phyloP scores from a whole-genome alignment of 2,888 invertebrate genomes.

The Nemotelus nigrinus region DNA sequence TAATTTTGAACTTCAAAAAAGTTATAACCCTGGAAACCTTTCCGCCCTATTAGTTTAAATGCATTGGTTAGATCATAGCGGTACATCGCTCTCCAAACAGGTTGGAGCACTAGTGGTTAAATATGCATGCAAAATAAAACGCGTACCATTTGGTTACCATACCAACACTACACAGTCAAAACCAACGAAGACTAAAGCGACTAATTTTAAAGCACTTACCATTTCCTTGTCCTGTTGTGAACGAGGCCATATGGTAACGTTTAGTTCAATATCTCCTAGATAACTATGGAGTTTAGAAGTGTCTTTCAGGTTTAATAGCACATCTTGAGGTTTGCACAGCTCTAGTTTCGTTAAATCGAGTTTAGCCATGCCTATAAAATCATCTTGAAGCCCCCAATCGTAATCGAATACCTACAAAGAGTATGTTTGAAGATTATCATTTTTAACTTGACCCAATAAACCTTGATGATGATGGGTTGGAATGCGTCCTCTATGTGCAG shows the following conservation, averaged over 20 bases:
- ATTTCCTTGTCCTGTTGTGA: slow-evolving; percentile 95
- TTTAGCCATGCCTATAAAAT: slow-evolving; percentile 94
- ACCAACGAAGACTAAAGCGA: neutral
- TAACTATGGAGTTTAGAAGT: slow-evolving; percentile 73
- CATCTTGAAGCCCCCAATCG: slow-evolving; percentile 96
- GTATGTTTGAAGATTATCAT: neutral
- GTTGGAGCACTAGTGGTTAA: too few relatives aligned
- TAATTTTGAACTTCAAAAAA: too few relatives aligned
- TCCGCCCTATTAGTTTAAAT: too few relatives aligned
- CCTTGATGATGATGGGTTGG: slow-evolving; percentile 85
- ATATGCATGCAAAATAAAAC: too few relatives aligned
- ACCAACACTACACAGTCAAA: too few relatives aligned
- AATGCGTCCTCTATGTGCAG: slow-evolving; percentile 93
- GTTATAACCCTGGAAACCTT: too few relatives aligned
- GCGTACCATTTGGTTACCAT: too few relatives aligned
- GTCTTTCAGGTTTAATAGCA: slow-evolving; percentile 83
- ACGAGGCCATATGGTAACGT: slow-evolving; percentile 88
- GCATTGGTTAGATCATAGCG: too few relatives aligned
- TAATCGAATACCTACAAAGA: slow-evolving; percentile 87
- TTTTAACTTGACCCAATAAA: slow-evolving; percentile 55
- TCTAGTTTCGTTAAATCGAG: slow-evolving; percentile 87
- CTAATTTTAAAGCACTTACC: slow-evolving; percentile 67
- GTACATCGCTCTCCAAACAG: too few relatives aligned
- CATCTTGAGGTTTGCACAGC: slow-evolving; percentile 78
- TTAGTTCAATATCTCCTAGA: slow-evolving; percentile 87